Evolutionary conservation across 2,797 vertebrate genomes (phyloP), one percentile per base, ranked within the genome.

Genomic region (Myotis daubentonii): DNA sequence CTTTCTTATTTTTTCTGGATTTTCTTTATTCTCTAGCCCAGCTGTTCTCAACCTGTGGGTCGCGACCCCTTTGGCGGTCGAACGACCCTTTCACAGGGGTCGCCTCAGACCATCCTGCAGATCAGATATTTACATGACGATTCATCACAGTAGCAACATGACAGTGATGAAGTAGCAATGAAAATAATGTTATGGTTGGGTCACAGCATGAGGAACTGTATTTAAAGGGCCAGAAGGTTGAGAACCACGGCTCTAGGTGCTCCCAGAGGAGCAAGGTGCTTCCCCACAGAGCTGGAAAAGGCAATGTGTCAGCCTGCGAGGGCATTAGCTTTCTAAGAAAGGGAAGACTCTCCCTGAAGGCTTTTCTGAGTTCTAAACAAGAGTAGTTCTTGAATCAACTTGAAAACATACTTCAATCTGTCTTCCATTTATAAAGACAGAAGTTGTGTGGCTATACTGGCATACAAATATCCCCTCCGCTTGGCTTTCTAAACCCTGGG

Each of bases 331-430:
- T 95, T 91, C 41, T 74, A 80, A 66, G 74, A 89, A 91, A 85
- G 30, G 5, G 78, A 20, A 74, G 41, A 75, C 1, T 65, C 51
- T 91, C 80, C 72, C 49, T 30, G 49, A 92, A 95, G 57, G 23
- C 1, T 94, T 94, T 83, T 75, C 78, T 83, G 36, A 90, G 36
- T 82, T 92, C 38, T 90, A 78, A 96, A 57, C 20, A 92, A 84
- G 17, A 89, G 38, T 10, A 36, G 38, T 85, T 38, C 47, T 30
- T 2, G 9, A 94, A 79, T 47, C 71, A 75, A 74, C 66, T 75
- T 55, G 20, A 81, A 89, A 93, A 82, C 23, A 57, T 0, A n/a
- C 16, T 84, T 93, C 3, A 55, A 44, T 72, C 25, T 93, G 38
- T 55, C 5, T 92, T 96, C 23, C 92, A 57, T 75, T 80, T 95